These are phyloP conservation scores for Elmis aenea DNA, from an alignment of 2,888 invertebrate genomes.

Conservation along the genomic window DNA sequence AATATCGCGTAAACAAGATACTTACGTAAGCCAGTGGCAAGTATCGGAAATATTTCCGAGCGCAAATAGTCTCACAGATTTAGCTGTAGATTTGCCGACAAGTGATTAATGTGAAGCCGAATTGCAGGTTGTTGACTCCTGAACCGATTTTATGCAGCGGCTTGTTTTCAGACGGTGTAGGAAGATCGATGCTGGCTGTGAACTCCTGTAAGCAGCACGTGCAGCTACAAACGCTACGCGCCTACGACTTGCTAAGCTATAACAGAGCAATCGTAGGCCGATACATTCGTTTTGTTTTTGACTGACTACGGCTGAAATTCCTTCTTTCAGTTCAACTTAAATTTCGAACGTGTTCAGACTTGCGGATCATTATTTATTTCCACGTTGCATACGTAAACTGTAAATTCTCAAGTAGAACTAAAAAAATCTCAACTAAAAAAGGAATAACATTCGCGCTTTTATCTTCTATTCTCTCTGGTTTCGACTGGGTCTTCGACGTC, in stretches of 20 bases:
- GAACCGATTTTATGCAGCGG: slow-evolving; percentile 24
- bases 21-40: no score
- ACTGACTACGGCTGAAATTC: slow-evolving; percentile 17
- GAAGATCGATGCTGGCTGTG: slow-evolving; percentile 22
- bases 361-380: slow-evolving; percentile 21
- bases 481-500: slow-evolving; percentile 10
- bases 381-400: no score
- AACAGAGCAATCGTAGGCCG: slow-evolving; percentile 25
- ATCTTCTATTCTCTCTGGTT: slow-evolving; percentile 6
- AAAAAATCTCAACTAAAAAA: slow-evolving; percentile 5
- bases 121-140: slow-evolving; percentile 29
- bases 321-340: slow-evolving; percentile 25
- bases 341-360: slow-evolving; percentile 28
- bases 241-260: slow-evolving; percentile 22
- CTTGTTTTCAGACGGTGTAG: slow-evolving; percentile 24
- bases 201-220: slow-evolving; percentile 15
- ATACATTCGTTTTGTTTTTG: slow-evolving; percentile 21
- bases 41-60: no score
- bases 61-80: no score
- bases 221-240: slow-evolving; percentile 16
- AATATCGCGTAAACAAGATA: no score
- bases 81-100: no score
- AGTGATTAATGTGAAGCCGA: slow-evolving; percentile 4
- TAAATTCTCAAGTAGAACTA: no score
- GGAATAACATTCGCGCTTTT: no score